Evolutionary conservation across 2,888 invertebrate genomes (phyloP), one percentile per base, ranked within the genome.

Genomic region (Oscheius sp.): DNA sequence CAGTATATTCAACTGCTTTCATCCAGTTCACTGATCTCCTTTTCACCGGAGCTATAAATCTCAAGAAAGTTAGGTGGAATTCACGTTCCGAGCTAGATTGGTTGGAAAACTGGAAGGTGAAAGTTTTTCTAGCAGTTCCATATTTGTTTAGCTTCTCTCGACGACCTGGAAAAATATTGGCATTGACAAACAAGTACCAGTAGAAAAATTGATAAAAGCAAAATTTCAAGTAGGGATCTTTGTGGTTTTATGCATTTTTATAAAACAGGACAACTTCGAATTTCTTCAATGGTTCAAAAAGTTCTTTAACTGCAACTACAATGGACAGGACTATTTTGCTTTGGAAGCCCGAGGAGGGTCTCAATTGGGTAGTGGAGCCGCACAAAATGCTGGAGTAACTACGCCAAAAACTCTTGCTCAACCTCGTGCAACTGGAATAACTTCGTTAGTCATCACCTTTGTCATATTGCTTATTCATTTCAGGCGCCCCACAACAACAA

Each of bases 271-370:
- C 90, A 98, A 98, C 90, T 99, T 99, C 91, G 98, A 98, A 90
- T 98, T 98, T 90, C 92, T 98, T 6, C 98, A 99, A 90, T 98
- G 98, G 98, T 98, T 99, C 90, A 98, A 98, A 91, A 96, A 96
- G 89, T 97, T 99, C 90, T 99, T 97, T 89, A 98, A 99, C 90
- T 96, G 97, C 82, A 99, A 99, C 90, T 98, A 96, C 89, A 95
- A 95, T 88, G 96, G 95, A 80, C 91, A 93, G 85, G 94, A 94
- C 82, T 99, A 98, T 89, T 94, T 96, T 87, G 93, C 95, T 64
- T 89, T 92, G 77, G 92, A 92, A 78, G 93, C 93, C 65, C 91
- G 98, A 71, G 92, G 75, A 24, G 74, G 74, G 9, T 75, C 70
- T 8, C 75, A 73, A 14, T 73, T 65, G 1, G 69, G 28, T 8